Conservation (phyloP, 2,797 vertebrate genomes). For the Trachurus trachurus region DNA sequence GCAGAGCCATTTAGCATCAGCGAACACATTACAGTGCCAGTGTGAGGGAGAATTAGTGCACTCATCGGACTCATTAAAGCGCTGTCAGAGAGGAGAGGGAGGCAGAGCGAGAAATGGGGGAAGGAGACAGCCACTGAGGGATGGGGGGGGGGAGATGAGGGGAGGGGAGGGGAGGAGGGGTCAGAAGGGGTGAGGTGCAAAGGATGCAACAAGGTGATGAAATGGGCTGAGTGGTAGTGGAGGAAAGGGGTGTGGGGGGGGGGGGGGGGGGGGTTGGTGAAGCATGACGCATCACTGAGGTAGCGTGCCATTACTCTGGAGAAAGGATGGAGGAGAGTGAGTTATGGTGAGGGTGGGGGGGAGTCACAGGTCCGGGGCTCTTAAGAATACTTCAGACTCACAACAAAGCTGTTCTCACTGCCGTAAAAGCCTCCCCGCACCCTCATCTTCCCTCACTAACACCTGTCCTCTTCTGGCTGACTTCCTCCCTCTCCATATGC, state of each 20-base stretch:
- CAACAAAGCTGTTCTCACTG: constrained; percentile 61
- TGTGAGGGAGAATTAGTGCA: constrained; percentile 76
- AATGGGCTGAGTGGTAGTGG: constrained; percentile 26
- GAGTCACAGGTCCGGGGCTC: constrained; percentile 55
- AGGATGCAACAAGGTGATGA: constrained; percentile 58
- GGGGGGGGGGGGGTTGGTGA: too few relatives aligned
- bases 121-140: constrained; percentile 36
- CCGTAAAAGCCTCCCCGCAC: constrained; percentile 55
- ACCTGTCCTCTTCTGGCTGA: constrained; percentile 63
- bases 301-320: constrained; percentile 25
- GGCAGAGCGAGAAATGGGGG: constrained; percentile 49
- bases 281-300: constrained; percentile 23
- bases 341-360: constrained; percentile 18
- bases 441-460: constrained; percentile 51
- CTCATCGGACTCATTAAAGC: constrained; percentile 77
- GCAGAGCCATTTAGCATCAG: constrained; percentile 72
- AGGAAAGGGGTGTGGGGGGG: too few relatives aligned
- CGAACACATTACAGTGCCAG: constrained; percentile 74
- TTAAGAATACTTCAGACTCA: constrained; percentile 54
- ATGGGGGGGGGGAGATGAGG: background rate
- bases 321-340: constrained; percentile 16
- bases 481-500: constrained; percentile 24
- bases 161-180: constrained; percentile 1
- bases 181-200: constrained; percentile 22
- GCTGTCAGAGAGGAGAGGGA: constrained; percentile 56